phyloP scores from a whole-genome alignment of 2,113 vertebrate species.

The Gallinago media region DNA sequence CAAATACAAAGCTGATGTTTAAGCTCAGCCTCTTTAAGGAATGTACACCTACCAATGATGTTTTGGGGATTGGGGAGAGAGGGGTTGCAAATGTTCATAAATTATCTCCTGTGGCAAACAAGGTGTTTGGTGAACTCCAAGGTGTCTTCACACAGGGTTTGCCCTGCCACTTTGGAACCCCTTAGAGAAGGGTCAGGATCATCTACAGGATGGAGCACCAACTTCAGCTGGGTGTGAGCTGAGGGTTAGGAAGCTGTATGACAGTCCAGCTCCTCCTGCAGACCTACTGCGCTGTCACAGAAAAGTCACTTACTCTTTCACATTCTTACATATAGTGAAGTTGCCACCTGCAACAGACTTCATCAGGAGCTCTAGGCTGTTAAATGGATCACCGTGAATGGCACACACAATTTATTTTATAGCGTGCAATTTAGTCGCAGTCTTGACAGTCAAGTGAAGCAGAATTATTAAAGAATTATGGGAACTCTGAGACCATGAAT shows the following conservation, averaged over 20 bases:
- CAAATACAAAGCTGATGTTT: neutral
- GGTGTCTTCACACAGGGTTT: neutral
- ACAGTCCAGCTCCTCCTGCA: neutral
- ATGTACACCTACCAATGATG: neutral
- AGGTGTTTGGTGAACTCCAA: neutral
- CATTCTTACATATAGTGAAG: neutral
- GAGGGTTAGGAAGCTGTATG: neutral
- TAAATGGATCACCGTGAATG: neutral
- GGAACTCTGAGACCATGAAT: neutral
- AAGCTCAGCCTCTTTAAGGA: neutral
- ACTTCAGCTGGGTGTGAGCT: neutral
- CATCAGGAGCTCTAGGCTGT: neutral
- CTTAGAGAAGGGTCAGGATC: neutral
- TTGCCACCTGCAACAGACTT: neutral
- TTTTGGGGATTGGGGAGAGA: fast-evolving
- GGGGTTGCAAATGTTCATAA: neutral
- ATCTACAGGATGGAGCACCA: neutral
- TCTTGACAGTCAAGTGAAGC: neutral
- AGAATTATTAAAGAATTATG: neutral
- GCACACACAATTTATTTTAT: neutral
- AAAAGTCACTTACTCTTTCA: neutral
- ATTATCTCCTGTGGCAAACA: neutral
- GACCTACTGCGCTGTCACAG: neutral
- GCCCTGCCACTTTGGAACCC: neutral
- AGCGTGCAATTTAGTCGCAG: neutral